phyloP scores from a whole-genome alignment of 2,888 invertebrate species.

The Hemithea aestivaria region DNA sequence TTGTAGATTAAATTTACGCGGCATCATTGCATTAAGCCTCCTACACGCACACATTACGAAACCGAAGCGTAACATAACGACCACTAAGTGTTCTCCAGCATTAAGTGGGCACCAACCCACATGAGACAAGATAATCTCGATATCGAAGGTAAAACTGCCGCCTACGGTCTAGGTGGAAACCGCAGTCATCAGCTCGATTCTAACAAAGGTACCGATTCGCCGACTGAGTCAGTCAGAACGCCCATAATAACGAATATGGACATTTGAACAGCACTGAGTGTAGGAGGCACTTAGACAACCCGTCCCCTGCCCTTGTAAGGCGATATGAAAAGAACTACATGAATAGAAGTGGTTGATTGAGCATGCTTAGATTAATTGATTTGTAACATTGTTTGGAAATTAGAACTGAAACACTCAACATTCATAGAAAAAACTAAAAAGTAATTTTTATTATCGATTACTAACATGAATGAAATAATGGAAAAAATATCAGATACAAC shows the following conservation, averaged over 20 bases:
- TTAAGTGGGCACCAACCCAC: slow-evolving; percentile 59
- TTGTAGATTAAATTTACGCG: slow-evolving; percentile 32
- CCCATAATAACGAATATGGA: slow-evolving; percentile 71
- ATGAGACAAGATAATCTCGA: slow-evolving; percentile 54
- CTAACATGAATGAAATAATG: no score
- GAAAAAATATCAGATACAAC: no score
- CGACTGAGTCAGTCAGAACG: slow-evolving; percentile 62
- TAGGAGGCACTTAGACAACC: slow-evolving; percentile 62
- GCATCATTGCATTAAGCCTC: slow-evolving; percentile 31
- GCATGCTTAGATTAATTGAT: slow-evolving; percentile 6
- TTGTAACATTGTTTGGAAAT: not conserved
- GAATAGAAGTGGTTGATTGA: slow-evolving; percentile 23
- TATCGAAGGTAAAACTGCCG: slow-evolving; percentile 73
- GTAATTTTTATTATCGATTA: no score
- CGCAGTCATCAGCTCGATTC: slow-evolving; percentile 61
- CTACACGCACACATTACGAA: slow-evolving; percentile 50
- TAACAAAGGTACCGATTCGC: slow-evolving; percentile 73
- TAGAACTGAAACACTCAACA: no score
- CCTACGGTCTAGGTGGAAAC: slow-evolving; percentile 58
- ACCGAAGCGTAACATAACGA: slow-evolving; percentile 41
- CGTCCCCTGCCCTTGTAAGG: slow-evolving; percentile 60
- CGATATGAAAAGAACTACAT: slow-evolving; percentile 41
- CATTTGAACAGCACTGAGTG: slow-evolving; percentile 60
- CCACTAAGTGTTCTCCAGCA: slow-evolving; percentile 41
- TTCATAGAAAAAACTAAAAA: no score